phyloP scores from a whole-genome alignment of 2,888 invertebrate species.

The Nasonia oneida region DNA sequence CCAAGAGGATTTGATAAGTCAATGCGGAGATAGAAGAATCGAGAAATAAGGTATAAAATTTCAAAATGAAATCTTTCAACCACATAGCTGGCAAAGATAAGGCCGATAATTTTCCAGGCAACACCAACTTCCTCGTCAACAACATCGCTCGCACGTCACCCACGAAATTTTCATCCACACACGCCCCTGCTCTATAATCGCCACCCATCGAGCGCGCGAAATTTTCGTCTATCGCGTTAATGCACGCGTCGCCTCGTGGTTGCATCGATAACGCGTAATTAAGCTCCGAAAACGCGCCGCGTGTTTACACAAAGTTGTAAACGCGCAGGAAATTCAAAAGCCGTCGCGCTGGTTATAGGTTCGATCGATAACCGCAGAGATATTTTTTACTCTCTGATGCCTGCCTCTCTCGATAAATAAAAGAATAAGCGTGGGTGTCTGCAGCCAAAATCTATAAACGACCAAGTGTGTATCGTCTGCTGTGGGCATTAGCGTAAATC shows the following conservation, averaged over 20 bases:
- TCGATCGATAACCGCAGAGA: too few species aligned
- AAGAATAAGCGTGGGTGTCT: neutral
- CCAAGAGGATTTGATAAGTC: too few species aligned
- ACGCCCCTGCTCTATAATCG: neutral
- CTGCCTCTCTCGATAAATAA: neutral
- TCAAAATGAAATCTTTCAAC: neutral
- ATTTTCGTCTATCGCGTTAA: neutral
- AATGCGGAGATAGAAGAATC: too few species aligned
- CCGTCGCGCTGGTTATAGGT: neutral
- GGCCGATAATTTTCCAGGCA: neutral
- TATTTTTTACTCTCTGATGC: too few species aligned
- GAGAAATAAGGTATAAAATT: too few species aligned
- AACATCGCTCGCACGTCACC: neutral
- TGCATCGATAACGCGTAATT: neutral
- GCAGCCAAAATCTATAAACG: neutral
- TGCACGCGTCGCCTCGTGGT: neutral
- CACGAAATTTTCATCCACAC: neutral
- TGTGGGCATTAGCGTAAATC: constrained; percentile 9
- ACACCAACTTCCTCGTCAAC: neutral
- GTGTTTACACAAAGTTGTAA: neutral
- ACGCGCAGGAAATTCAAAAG: neutral
- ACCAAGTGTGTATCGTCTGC: neutral
- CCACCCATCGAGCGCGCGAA: neutral
- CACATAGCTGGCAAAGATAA: neutral
- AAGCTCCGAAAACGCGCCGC: neutral